Base-by-base conservation (phyloP, 2,113 vertebrate species). In the Grammomys dolichurus region DNA sequence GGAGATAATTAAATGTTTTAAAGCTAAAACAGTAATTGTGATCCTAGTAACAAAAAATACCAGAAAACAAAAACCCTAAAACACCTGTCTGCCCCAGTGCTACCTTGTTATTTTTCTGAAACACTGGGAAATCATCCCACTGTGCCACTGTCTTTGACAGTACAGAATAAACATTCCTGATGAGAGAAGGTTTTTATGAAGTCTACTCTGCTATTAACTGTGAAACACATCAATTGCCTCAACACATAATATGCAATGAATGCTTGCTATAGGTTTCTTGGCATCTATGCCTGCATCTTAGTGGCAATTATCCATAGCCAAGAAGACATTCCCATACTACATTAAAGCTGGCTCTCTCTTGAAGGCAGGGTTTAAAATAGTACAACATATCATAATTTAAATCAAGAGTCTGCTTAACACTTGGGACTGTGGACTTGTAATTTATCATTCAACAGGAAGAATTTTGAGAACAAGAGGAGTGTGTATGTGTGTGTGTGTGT, bases 301-400 rank as follows among this genome's bases (percentile, higher is more conserved):
- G 46, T 78, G 73, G 40, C 0, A 81, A 69, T 86, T 72, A 3
- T 87, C 4, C 19, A 72, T 78, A 24, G 51, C 82, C 26, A 84
- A 69, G 19, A 84, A 48, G n/a, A 87, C 90, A 90, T 90, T 87
- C 81, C 36, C 0, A 67, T 5, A 84, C 3, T 69, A 31, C 11
- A 40, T 33, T 94, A 48, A 94, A 82, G 82, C 56, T 78, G 2
- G 19, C 1, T 78, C 1, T 75, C 22, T 26, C 54, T 20, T 54
- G 63, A 87, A 73, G 14, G 92, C 2, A 60, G 2, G 46, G 2
- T 80, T 70, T 76, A 67, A 48, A 63, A 82, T 28, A 69, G 0
- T 78, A 65, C n/a, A 94, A 51, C 36, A 63, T 69, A 33, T 92
- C 82, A 28, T 87, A 82, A 73, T n/a, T 87, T 89, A 87, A 85